These are phyloP conservation scores for Drosophila austrosaltans DNA, from an alignment of 2,888 invertebrate genomes.

Conservation along the genomic window DNA sequence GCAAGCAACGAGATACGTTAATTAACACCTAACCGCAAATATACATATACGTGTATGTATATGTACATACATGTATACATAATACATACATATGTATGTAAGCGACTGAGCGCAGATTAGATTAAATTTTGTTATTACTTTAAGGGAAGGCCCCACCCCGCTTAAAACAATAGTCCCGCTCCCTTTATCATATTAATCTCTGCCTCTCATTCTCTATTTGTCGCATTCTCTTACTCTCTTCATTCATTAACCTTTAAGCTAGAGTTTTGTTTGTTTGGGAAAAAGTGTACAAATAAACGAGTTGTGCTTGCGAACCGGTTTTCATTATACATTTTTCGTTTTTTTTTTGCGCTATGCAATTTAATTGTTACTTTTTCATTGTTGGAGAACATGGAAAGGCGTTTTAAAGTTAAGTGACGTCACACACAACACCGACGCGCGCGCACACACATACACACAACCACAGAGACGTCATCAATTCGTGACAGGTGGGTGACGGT, in stretches of 20 bases:
- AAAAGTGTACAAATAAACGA: conserved; percentile 58
- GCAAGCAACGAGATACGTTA: conserved; percentile 52
- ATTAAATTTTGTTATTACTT: conserved; percentile 73
- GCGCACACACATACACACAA: conserved; percentile 57
- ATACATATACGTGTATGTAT: conserved; percentile 24
- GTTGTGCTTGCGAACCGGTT: conserved; percentile 68
- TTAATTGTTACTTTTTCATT: conserved; percentile 71
- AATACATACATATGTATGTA: conserved; percentile 32
- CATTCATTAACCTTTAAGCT: conserved; percentile 58
- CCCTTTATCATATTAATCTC: conserved; percentile 20
- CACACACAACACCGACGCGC: conserved; percentile 50
- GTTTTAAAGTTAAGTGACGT: conserved; percentile 36
- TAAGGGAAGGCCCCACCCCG: conserved; percentile 53
- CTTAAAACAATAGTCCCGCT: conserved; percentile 20
- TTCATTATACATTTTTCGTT: conserved; percentile 31
- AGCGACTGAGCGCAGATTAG: conserved; percentile 71
- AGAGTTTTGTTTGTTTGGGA: conserved; percentile 61
- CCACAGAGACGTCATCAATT: conserved; percentile 54
- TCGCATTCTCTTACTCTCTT: conserved; percentile 54
- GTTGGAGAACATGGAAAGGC: conserved; percentile 65
- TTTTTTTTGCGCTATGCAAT: conserved; percentile 57
- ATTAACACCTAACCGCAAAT: conserved; percentile 70
- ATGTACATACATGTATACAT: conserved; percentile 4
- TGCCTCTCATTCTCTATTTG: conserved; percentile 30
- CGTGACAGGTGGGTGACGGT: conserved; percentile 69